Conservation (phyloP, 2,113 vertebrate genomes). For the Pedionomus torquatus region DNA sequence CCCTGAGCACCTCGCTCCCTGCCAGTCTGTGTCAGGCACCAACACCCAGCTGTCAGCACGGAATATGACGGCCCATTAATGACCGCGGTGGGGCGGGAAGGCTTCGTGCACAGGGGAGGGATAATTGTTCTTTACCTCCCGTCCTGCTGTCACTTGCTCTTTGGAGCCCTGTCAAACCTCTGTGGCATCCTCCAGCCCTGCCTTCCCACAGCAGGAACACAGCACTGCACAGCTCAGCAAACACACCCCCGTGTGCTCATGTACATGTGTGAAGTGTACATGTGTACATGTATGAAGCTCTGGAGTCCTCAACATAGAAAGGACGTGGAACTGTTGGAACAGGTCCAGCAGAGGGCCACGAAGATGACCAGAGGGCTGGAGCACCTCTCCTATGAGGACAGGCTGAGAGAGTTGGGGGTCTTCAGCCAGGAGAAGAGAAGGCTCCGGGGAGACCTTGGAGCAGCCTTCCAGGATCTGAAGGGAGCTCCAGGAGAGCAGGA, state of each 20-base stretch:
- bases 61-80: neutral
- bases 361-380: no score
- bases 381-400: no score
- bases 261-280: no score
- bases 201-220: neutral
- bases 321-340: no score
- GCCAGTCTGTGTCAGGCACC: neutral
- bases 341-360: no score
- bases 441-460: no score
- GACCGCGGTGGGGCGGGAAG: rapidly evolving
- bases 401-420: no score
- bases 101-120: neutral
- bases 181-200: rapidly evolving
- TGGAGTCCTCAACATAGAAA: no score
- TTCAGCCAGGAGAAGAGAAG: no score
- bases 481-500: no score
- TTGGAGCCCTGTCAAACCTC: neutral
- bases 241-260: rapidly evolving
- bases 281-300: no score
- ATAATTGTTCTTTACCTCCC: neutral
- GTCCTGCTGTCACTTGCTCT: neutral
- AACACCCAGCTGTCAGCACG: neutral
- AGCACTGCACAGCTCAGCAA: rapidly evolving
- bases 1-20: neutral
- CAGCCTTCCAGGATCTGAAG: no score